Evolutionary conservation across 37 sponge, comb jelly and placozoan species (phyloP).

Genomic region (Theonella swinhoei): DNA sequence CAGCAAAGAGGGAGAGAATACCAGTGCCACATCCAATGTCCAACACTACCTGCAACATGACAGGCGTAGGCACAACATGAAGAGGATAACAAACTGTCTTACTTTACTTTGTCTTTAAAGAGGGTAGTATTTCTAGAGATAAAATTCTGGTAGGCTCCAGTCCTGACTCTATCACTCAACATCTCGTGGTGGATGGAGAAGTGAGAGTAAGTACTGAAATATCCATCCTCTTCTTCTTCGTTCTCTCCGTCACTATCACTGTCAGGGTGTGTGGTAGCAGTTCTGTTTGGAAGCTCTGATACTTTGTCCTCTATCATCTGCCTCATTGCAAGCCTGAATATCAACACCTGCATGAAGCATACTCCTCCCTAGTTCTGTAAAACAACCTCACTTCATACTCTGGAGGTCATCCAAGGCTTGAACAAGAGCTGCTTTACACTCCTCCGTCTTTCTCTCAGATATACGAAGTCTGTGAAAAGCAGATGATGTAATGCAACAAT

Average conservation of each 20-base stretch:
- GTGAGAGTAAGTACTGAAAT: conserved; percentile 75
- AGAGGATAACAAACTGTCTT: not conserved
- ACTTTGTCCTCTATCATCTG: not conserved
- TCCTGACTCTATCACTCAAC: conserved; percentile 79
- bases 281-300: not conserved
- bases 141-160: conserved; percentile 63
- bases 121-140: conserved; percentile 58
- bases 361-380: no score
- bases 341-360: no score
- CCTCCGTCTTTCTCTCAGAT: not conserved
- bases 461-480: not conserved
- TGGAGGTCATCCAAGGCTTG: conserved; percentile 44
- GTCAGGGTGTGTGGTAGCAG: not conserved
- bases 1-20: conserved; percentile 82
- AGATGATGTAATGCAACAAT: not conserved
- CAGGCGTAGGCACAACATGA: no score
- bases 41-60: conserved; percentile 42
- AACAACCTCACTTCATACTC: conserved; percentile 69
- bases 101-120: conserved; percentile 66
- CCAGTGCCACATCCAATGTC: conserved; percentile 93
- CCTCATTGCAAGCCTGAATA: conserved; percentile 17
- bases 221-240: conserved; percentile 52
- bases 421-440: conserved; percentile 42
- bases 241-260: conserved; percentile 2
- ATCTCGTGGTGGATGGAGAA: conserved; percentile 78